Base-by-base conservation (phyloP, 2,113 vertebrate genomes). In the Seriola aureovittata region DNA sequence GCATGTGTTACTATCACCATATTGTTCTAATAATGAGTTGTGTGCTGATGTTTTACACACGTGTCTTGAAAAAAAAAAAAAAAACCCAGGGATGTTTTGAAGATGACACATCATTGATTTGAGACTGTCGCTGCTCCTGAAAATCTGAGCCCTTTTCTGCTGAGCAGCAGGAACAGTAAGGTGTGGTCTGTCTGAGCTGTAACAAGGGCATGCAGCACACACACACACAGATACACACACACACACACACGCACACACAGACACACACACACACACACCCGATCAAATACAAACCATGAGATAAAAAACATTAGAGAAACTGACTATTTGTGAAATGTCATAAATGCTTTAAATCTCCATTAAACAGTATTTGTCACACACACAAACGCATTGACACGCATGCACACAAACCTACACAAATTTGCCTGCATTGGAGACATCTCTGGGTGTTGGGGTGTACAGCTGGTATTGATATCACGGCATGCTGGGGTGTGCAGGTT, bases 391-490 rank as follows among this genome's bases (percentile, higher is more conserved):
- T 0, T 21, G 19, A 54, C 38, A 65, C 16, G 64, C 59, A 48
- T 2, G 11, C 46, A 67, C 69, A 65, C 63, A 73, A 29, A 77
- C 55, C 17, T 54, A 70, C n/a, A 87, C 69, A 62, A 38, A 58
- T 66, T 36, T 58, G 68, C 60, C 71, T 79, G 57, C 72, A 40
- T 36, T 75, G 75, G n/a, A 90, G 82, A 86, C 77, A 71, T 85
- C 58, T 78, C 36, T 57, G 84, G 81, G 79, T 87, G 72, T 92
- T 71, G 82, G 87, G 75, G 71, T 72, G 65, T 73, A 91, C 93
- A 95, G 92, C 94, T 94, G 92, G 89, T 82, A 90, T 92, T 94
- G 87, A 95, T 96, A 92, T 94, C 81, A 76, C 44, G 63, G 82
- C 40, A 13, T 40, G 62, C 87, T 88, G 85, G 89, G 80, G 72